A percentile compares a stretch with the other conserved stretches of the same genome.
Conservation (phyloP, 2,888 invertebrate genomes). For the Campoplex nolae region DNA sequence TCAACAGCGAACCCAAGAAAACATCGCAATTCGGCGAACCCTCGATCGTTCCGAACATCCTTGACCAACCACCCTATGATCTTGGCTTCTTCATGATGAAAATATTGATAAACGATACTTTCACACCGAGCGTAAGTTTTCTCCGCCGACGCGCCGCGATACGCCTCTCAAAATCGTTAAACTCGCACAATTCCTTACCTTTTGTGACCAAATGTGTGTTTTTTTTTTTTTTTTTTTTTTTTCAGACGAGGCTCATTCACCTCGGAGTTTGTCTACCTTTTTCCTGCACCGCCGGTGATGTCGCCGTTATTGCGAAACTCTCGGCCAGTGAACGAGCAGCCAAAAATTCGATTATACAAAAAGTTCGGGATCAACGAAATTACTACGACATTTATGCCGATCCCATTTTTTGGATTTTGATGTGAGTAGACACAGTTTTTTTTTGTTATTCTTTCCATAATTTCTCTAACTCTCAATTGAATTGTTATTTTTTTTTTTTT, state of each 20-base stretch:
- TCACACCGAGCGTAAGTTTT: constrained; percentile 74
- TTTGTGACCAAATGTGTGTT: not conserved
- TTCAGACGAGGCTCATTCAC: constrained; percentile 89
- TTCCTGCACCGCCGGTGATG: constrained; percentile 88
- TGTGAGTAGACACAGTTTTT: constrained; percentile 86
- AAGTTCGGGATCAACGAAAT: constrained; percentile 89
- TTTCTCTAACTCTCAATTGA: too few relatives aligned
- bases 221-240: not conserved
- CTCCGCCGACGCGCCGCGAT: not conserved
- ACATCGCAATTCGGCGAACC: constrained; percentile 72
- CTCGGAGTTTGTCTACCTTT: constrained; percentile 92
- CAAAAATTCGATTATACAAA: constrained; percentile 85
- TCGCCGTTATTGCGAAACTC: constrained; percentile 84
- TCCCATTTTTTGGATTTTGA: constrained; percentile 89
- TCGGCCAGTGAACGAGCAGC: constrained; percentile 85
- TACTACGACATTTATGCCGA: constrained; percentile 89
- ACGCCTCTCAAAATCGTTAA: not conserved
- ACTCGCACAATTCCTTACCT: not conserved
- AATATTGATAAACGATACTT: constrained; percentile 78
- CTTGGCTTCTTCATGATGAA: constrained; percentile 82
- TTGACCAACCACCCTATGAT: constrained; percentile 80
- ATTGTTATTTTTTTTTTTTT: too few relatives aligned
- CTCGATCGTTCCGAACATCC: constrained; percentile 48
- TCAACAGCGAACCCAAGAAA: constrained; percentile 76
- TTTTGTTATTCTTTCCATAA: not conserved